phyloP scores from a whole-genome alignment of 1,140 invertebrate species.

The Drosophila jambulina region DNA sequence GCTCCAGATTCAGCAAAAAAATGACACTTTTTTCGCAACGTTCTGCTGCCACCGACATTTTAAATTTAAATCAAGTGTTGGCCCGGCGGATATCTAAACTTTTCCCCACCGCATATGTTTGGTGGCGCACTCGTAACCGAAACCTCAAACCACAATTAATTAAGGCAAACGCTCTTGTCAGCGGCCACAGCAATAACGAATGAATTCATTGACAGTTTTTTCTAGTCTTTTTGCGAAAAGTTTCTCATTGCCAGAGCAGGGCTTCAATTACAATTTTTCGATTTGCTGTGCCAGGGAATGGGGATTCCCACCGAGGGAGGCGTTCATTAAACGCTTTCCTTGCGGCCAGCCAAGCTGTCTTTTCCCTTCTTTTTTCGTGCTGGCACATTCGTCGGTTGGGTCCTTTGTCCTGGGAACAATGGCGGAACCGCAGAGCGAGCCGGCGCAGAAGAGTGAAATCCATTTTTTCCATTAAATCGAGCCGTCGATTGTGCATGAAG shows the following conservation, averaged over 20 bases:
- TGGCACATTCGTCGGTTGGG: constrained; percentile 55
- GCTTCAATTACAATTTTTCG: constrained; percentile 80
- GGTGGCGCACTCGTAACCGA: constrained; percentile 22
- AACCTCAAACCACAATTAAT: constrained; percentile 80
- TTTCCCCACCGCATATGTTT: constrained; percentile 45
- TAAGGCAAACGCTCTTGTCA: constrained; percentile 61
- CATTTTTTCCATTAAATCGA: constrained; percentile 84
- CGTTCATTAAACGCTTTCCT: constrained; percentile 76
- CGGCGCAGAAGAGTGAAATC: constrained; percentile 68
- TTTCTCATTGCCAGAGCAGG: constrained; percentile 42
- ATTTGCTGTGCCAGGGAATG: constrained; percentile 53
- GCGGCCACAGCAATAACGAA: constrained; percentile 46
- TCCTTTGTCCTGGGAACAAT: constrained; percentile 67
- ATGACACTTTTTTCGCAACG: constrained; percentile 50
- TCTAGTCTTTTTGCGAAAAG: constrained; percentile 18
- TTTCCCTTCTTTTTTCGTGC: constrained; percentile 44
- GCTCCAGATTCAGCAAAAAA: constrained; percentile 43
- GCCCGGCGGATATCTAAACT: constrained; percentile 73
- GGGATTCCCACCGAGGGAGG: constrained; percentile 46
- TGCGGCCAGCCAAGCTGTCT: constrained; percentile 47
- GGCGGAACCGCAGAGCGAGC: constrained; percentile 49
- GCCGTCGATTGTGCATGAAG: constrained; percentile 79
- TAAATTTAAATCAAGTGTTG: constrained; percentile 72
- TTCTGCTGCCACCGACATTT: constrained; percentile 35
- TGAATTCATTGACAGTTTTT: constrained; percentile 60